These are phyloP conservation scores for Elachura formosa DNA, from an alignment of 2,113 vertebrate species.

Conservation along the genomic window DNA sequence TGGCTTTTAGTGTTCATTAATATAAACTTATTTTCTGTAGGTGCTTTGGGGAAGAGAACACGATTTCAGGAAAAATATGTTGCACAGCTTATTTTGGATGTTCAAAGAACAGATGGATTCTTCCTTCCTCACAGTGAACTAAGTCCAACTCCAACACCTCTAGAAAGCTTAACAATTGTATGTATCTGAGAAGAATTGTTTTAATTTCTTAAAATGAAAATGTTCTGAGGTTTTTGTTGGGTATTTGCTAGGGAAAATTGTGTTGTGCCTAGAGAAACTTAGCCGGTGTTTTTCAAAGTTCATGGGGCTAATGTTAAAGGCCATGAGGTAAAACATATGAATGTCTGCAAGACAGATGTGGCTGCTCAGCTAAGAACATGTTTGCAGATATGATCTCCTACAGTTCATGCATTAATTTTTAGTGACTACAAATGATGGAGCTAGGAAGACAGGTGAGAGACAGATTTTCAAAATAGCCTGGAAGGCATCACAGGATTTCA, in stretches of 20 bases:
- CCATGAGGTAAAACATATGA: background rate
- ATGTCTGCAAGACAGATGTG: background rate
- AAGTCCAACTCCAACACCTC: slow-evolving; percentile 79
- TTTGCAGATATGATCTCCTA: background rate
- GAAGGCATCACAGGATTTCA: background rate
- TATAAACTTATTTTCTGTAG: slow-evolving; percentile 63
- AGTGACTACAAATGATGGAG: background rate
- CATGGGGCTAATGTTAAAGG: background rate
- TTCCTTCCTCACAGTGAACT: slow-evolving; percentile 50
- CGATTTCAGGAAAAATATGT: slow-evolving; percentile 89
- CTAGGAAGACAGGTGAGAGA: background rate
- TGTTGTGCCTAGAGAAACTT: background rate
- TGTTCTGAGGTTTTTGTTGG: background rate
- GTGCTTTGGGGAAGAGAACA: slow-evolving; percentile 93
- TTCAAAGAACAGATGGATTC: slow-evolving; percentile 72
- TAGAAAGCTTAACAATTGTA: slow-evolving; percentile 84
- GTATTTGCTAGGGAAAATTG: background rate
- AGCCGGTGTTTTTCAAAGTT: background rate
- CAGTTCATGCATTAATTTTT: background rate
- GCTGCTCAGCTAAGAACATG: background rate
- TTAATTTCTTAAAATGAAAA: background rate
- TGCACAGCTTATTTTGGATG: slow-evolving; percentile 90
- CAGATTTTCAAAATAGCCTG: background rate
- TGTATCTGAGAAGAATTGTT: background rate
- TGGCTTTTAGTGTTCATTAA: background rate